phyloP scores from a whole-genome alignment of 2,888 invertebrate genomes.

The Meganola albula region DNA sequence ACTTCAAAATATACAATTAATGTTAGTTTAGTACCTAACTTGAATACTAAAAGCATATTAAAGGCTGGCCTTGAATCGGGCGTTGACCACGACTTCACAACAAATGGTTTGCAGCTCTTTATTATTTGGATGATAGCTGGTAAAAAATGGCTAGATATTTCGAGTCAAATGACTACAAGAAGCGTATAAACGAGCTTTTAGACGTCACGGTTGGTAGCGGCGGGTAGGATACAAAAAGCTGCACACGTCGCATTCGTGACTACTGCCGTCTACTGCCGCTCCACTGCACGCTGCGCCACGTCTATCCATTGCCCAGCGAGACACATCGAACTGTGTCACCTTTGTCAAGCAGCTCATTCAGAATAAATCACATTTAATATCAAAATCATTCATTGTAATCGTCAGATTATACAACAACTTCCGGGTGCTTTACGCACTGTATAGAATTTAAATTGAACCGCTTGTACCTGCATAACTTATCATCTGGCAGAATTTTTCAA shows the following conservation, averaged over 20 bases:
- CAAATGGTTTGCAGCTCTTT: constrained; percentile 52
- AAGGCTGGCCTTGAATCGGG: constrained; percentile 53
- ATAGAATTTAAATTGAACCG: too few species aligned
- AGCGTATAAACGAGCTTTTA: constrained; percentile 72
- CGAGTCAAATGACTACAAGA: constrained; percentile 56
- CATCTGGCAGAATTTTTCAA: too few species aligned
- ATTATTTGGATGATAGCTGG: constrained; percentile 54
- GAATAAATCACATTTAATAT: too few species aligned
- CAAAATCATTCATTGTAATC: too few species aligned
- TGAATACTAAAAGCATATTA: too few species aligned
- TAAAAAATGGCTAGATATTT: constrained; percentile 51
- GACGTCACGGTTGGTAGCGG: constrained; percentile 61
- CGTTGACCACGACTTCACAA: constrained; percentile 49
- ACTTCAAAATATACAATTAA: too few species aligned
- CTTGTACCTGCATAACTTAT: too few species aligned
- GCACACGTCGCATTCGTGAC: constrained; percentile 54
- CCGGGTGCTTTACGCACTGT: too few species aligned
- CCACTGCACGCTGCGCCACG: constrained; percentile 17
- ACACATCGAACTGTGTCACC: too few species aligned
- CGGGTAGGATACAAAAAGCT: constrained; percentile 58
- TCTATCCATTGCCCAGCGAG: constrained; percentile 6
- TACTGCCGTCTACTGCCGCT: constrained; percentile 30
- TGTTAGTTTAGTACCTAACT: too few species aligned
- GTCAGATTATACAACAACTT: too few species aligned
- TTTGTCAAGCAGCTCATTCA: too few species aligned